Conservation (phyloP, 64 coral and sea anemone species). For the Porites lutea region DNA sequence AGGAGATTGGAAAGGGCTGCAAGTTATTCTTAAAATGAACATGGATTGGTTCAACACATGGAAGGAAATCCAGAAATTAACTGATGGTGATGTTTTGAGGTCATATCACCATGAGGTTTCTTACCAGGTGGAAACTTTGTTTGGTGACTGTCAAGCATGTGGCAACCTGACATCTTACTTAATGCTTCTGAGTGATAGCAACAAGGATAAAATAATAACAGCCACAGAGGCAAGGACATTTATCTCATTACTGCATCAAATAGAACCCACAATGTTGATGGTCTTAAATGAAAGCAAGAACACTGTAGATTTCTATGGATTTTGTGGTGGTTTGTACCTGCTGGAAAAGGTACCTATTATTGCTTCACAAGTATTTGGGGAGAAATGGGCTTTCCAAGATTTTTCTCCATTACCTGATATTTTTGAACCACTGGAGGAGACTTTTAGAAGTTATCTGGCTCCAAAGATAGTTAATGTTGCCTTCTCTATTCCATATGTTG, state of each 20-base stretch:
- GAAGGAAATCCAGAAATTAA: neutral
- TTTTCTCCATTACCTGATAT: constrained; percentile 62
- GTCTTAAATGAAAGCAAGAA: constrained; percentile 79
- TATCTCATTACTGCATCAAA: constrained; percentile 52
- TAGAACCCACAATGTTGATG: constrained; percentile 65
- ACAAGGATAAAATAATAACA: constrained; percentile 58
- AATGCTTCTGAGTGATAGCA: constrained; percentile 38
- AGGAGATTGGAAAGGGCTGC: constrained; percentile 53
- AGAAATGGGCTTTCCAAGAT: constrained; percentile 38
- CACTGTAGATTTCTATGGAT: constrained; percentile 78
- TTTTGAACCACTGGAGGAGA: constrained; percentile 71
- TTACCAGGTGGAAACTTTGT: constrained; percentile 50
- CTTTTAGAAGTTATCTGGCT: neutral
- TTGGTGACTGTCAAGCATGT: constrained; percentile 77
- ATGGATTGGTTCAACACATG: constrained; percentile 5
- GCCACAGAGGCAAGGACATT: constrained; percentile 53
- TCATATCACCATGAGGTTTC: neutral
- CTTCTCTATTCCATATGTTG: neutral
- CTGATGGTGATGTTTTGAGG: neutral
- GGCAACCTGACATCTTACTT: constrained; percentile 15
- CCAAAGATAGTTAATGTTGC: neutral
- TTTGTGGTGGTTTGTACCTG: constrained; percentile 81
- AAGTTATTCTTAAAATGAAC: constrained; percentile 69
- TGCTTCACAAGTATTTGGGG: constrained; percentile 65
- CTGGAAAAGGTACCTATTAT: constrained; percentile 69